Conservation (phyloP, 2,888 invertebrate species). For the Lacanobia wlatinum region DNA sequence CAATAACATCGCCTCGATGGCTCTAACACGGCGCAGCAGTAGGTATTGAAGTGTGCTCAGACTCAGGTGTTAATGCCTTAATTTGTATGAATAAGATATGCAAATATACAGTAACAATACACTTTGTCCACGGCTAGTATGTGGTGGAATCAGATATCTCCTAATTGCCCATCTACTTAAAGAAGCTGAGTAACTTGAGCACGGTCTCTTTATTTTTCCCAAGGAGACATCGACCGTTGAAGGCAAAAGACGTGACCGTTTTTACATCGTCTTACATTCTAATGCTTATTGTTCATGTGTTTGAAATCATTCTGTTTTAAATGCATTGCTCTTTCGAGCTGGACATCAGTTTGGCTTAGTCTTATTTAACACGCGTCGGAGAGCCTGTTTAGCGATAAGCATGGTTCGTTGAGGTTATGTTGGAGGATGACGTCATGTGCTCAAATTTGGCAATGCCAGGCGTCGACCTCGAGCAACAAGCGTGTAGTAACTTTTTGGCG, state of each 20-base stretch:
- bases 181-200: conserved; percentile 68
- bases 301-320: conserved; percentile 17
- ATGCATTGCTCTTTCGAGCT: conserved; percentile 52
- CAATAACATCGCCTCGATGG: conserved; percentile 7
- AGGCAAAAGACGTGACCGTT: conserved; percentile 76
- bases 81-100: conserved; percentile 52
- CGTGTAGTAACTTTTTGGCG: conserved; percentile 62
- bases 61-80: conserved; percentile 40
- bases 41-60: conserved; percentile 10
- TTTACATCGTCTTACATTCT: conserved; percentile 71
- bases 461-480: conserved; percentile 85
- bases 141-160: conserved; percentile 59
- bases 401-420: conserved; percentile 42
- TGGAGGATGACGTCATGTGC: conserved; percentile 77
- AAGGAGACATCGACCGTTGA: conserved; percentile 76
- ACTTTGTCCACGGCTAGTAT: conserved; percentile 57
- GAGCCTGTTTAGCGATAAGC: conserved; percentile 27
- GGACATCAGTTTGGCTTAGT: not conserved
- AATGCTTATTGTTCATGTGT: conserved; percentile 62
- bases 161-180: conserved; percentile 65
- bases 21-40: conserved; percentile 7
- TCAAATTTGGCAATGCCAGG: conserved; percentile 87
- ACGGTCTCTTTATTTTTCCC: conserved; percentile 74
- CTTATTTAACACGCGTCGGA: conserved; percentile 33
- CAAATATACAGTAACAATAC: conserved; percentile 58